Conservation (phyloP, 2,888 invertebrate species). For the Nasonia oneida region DNA sequence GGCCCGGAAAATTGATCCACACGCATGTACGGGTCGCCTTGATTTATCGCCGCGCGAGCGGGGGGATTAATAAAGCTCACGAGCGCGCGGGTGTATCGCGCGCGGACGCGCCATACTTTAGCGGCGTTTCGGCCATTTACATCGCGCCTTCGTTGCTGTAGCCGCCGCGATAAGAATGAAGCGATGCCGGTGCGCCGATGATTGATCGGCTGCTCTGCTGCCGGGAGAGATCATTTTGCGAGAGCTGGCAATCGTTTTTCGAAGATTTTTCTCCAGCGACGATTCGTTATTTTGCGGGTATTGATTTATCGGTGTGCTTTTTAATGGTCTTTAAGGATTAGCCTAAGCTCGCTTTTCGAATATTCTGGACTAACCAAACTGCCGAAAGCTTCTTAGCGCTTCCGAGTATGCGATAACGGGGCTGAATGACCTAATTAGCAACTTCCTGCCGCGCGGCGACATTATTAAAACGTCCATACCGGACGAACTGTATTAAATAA, state of each 20-base stretch:
- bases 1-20: conserved; percentile 74
- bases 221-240: not conserved
- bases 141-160: conserved; percentile 37
- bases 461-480: not conserved
- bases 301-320: too few relatives aligned
- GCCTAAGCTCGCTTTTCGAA: not conserved
- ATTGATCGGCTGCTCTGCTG: conserved; percentile 19
- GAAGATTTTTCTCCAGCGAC: too few relatives aligned
- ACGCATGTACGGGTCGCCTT: conserved; percentile 63
- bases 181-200: conserved; percentile 14
- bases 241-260: not conserved
- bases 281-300: too few relatives aligned
- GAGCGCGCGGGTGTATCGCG: conserved; percentile 57
- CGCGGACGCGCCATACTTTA: conserved; percentile 66
- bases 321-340: not conserved
- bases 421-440: not conserved
- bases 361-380: not conserved
- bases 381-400: not conserved
- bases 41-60: conserved; percentile 73
- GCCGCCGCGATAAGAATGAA: conserved; percentile 33
- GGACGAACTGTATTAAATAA: not conserved
- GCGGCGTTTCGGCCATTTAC: conserved; percentile 57
- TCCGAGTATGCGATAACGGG: not conserved
- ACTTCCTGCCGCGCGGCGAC: not conserved
- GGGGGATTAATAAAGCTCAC: conserved; percentile 73